Evolutionary conservation across 2,888 invertebrate genomes (phyloP), one percentile per base, ranked within the genome.

Genomic region (Agrotis exclamationis): DNA sequence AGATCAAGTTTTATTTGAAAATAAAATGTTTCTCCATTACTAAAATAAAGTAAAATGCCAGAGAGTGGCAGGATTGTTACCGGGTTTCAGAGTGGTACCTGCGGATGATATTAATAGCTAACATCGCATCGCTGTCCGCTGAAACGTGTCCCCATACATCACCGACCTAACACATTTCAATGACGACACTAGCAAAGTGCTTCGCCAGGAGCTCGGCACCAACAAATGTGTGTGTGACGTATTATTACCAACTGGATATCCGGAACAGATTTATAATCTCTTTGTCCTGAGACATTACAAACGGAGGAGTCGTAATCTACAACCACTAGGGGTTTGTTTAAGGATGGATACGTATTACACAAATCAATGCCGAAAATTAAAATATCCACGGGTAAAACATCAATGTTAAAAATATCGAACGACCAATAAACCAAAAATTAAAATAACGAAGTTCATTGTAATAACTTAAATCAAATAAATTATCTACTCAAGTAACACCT

Each of bases 131-230:
- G 72, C 80, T 76, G 80, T 71, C 72, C 72, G 54, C 18, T 67
- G 60, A 50, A 67, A 62, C 80, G 67, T 67, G 66, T 75, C 51
- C 47, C 51, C 80, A 80, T 76, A 80, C 63, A 62, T 79, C 80
- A 79, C 71, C 53, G 66, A 71, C 56, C 59, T 76, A 57, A 75
- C 75, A 79, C 79, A 63, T 77, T 79, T 74, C 76, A 71, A 76
- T 66, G 80, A 75, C 66, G 70, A 78, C 75, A 70, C 70, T 65
- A 79, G 76, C 66, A 71, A 76, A 76, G 76, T 79, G 77, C 78
- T 79, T 48, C 71, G 54, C 76, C 33, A 66, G 59, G 50, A 63
- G 66, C 57, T 70, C 75, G 66, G 70, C 63, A 76, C 63, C 63
- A 63, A 79, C 63, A 70, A 79, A 80, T 66, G 63, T 60, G 59